A percentile compares a stretch with the other conserved stretches of the same genome.
Conservation (phyloP, 2,888 invertebrate species). For the Acleris holmiana region DNA sequence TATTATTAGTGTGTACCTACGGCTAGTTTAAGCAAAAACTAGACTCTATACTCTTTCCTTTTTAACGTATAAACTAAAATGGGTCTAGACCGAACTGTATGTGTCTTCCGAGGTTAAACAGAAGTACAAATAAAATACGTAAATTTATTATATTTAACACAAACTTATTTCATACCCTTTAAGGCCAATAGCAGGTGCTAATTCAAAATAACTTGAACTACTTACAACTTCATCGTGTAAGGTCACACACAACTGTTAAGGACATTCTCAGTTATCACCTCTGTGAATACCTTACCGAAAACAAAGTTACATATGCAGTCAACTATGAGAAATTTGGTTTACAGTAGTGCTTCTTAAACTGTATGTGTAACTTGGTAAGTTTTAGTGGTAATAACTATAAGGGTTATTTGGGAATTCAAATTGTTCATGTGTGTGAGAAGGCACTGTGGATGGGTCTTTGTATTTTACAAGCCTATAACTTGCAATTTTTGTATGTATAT, state of each 20-base stretch:
- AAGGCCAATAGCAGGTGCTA: conserved; percentile 9
- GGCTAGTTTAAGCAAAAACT: no score
- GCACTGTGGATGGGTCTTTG: no score
- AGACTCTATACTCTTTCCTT: no score
- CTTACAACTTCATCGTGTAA: conserved; percentile 25
- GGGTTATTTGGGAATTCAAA: conserved; percentile 21
- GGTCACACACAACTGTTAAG: conserved; percentile 12
- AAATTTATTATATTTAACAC: no score
- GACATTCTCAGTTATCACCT: conserved; percentile 19
- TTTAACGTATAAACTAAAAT: no score
- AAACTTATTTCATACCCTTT: background rate
- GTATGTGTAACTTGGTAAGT: conserved; percentile 9
- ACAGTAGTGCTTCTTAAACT: background rate
- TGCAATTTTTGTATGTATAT: no score
- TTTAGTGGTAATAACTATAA: conserved; percentile 14
- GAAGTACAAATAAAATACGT: no score
- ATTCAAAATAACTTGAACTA: conserved; percentile 29
- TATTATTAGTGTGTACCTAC: no score
- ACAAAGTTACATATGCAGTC: conserved; percentile 9
- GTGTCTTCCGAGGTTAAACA: no score
- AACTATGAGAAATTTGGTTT: background rate
- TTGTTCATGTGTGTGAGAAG: background rate
- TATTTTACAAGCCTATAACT: no score
- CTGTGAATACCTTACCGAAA: conserved; percentile 17
- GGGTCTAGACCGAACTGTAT: no score